A percentile compares a stretch with the other conserved stretches of the same genome.
These are phyloP conservation scores for Trichomycterus rosablanca DNA, from an alignment of 2,113 vertebrate species.

Conservation along the genomic window DNA sequence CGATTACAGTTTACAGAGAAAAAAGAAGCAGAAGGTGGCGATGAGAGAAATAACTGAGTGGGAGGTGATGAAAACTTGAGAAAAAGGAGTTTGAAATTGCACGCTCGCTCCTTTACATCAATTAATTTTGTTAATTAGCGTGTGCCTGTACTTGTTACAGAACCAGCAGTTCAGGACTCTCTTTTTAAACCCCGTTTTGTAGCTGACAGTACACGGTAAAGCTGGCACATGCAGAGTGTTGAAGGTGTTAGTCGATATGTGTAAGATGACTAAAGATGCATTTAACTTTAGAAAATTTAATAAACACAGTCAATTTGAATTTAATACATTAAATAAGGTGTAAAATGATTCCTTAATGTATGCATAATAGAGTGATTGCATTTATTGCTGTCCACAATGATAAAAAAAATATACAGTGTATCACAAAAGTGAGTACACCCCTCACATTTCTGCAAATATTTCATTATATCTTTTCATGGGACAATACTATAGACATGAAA, in stretches of 20 bases:
- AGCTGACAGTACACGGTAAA: constrained; percentile 36
- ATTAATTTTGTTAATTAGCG: constrained; percentile 50
- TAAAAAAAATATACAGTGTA: too few species aligned
- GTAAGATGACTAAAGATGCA: constrained; percentile 51
- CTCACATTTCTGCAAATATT: too few species aligned
- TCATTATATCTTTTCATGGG: too few species aligned
- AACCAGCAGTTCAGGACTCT: constrained; percentile 29
- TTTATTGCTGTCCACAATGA: neutral
- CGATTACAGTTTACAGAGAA: too few species aligned
- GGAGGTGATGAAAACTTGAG: constrained; percentile 35
- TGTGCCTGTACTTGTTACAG: constrained; percentile 39
- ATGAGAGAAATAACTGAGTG: too few species aligned
- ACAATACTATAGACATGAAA: too few species aligned
- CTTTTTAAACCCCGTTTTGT: constrained; percentile 40
- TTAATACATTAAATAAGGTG: too few species aligned
- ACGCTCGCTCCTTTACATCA: constrained; percentile 35
- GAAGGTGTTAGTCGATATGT: constrained; percentile 16
- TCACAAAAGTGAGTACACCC: too few species aligned
- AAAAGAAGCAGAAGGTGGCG: too few species aligned
- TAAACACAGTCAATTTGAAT: too few species aligned
- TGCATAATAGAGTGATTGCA: neutral
- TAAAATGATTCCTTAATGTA: too few species aligned
- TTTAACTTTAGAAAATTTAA: constrained; percentile 38
- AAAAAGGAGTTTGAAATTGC: constrained; percentile 27
- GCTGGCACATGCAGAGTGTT: constrained; percentile 19